Conservation (phyloP, 2,888 invertebrate genomes). For the Pilophorus perplexus region DNA sequence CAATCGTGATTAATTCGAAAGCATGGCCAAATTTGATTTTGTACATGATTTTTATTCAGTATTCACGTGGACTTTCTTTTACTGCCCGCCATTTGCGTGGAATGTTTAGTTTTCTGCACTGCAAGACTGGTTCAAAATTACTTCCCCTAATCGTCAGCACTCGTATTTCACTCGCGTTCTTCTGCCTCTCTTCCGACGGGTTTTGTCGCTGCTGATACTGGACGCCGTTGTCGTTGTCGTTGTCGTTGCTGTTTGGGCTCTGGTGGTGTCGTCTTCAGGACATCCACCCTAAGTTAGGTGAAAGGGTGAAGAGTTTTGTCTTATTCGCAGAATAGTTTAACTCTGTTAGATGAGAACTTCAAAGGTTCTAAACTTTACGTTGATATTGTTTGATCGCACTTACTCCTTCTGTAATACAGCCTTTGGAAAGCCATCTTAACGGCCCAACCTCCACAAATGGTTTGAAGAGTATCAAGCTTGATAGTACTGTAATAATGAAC, state of each 20-base stretch:
- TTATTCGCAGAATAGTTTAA: background rate
- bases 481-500: constrained; percentile 5
- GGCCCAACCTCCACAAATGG: background rate
- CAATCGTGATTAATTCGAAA: no score
- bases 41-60: no score
- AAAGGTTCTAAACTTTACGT: no score
- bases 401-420: background rate
- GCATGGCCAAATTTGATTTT: no score
- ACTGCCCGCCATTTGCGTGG: no score
- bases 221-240: background rate
- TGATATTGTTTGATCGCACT: no score
- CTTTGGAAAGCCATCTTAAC: background rate
- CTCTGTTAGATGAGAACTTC: no score
- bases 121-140: no score
- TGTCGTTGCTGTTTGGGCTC: background rate
- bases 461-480: constrained; percentile 1
- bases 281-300: no score
- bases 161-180: background rate
- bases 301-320: background rate
- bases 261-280: background rate
- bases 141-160: no score
- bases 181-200: background rate
- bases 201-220: background rate
- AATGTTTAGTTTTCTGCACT: no score
- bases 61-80: no score